Evolutionary conservation across 2,797 vertebrate species (phyloP).

Genomic region (Arnoldichthys spilopterus): DNA sequence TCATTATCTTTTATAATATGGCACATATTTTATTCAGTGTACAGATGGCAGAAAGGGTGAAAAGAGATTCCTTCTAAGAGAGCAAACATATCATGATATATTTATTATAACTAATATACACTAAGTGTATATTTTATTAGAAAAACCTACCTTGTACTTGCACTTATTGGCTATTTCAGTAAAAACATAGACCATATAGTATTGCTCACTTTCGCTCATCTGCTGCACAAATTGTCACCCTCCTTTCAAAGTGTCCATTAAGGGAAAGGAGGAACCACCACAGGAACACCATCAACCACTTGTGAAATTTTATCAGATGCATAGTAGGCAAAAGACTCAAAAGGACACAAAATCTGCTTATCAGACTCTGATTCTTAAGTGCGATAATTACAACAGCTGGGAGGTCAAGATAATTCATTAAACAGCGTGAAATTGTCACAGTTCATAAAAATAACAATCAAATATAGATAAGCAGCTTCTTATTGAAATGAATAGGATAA

Average conservation of each 20-base stretch:
- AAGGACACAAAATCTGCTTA: not conserved
- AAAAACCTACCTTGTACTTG: too few species aligned
- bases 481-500: not conserved
- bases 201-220: not conserved
- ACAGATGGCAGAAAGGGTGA: not conserved
- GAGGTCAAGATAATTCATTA: not conserved
- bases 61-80: not conserved
- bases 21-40: not conserved
- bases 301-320: too few species aligned
- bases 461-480: slow-evolving; percentile 1
- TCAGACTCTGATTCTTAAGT: not conserved
- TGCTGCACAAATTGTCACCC: not conserved
- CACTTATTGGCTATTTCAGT: too few species aligned
- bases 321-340: too few species aligned
- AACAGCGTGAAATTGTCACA: not conserved
- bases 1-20: too few species aligned
- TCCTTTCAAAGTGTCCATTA: not conserved
- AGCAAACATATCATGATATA: not conserved
- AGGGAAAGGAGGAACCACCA: too few species aligned
- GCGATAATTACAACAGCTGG: too few species aligned
- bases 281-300: too few species aligned
- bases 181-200: not conserved
- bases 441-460: not conserved
- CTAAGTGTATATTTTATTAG: too few species aligned
- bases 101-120: too few species aligned